Percentiles rank a stretch among this genome's conserved stretches.
phyloP scores from a whole-genome alignment of 2,888 invertebrate species.

The Drosophila eohydei region DNA sequence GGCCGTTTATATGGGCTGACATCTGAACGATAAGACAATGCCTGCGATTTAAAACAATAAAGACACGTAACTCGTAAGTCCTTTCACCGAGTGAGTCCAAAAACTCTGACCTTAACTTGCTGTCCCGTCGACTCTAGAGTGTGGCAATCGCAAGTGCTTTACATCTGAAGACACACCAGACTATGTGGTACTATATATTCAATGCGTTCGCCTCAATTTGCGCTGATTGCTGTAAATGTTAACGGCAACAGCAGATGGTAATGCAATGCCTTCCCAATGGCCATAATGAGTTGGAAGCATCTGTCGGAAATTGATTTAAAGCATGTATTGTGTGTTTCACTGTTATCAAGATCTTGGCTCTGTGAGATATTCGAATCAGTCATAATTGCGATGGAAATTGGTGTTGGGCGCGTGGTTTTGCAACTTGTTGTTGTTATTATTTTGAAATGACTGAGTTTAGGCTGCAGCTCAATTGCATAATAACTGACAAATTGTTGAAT shows the following conservation, averaged over 20 bases:
- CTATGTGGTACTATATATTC: constrained; percentile 13
- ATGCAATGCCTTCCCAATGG: constrained; percentile 39
- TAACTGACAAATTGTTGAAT: not conserved
- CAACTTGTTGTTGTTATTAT: not conserved
- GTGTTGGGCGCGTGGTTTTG: constrained; percentile 24
- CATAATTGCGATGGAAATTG: constrained; percentile 42
- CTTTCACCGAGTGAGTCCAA: too few relatives aligned
- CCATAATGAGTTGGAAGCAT: constrained; percentile 56
- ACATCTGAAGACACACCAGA: constrained; percentile 5
- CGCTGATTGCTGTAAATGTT: constrained; percentile 68
- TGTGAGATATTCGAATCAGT: constrained; percentile 14
- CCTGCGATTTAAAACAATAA: constrained; percentile 52
- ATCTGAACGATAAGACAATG: constrained; percentile 58
- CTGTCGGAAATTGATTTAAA: constrained; percentile 64
- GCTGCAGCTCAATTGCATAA: not conserved
- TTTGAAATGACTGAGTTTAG: not conserved
- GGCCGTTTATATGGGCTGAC: constrained; percentile 30
- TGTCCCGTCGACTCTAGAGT: constrained; percentile 21
- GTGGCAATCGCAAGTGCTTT: constrained; percentile 28
- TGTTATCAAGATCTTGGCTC: not conserved
- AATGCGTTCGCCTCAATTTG: constrained; percentile 60
- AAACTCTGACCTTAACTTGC: constrained; percentile 64
- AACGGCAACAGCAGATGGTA: constrained; percentile 27
- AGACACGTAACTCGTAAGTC: constrained; percentile 29
- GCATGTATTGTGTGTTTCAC: constrained; percentile 26